Percentiles rank a stretch among this genome's conserved stretches.
Evolutionary conservation across 2,113 vertebrate genomes (phyloP).

Genomic region (Electrona antarctica): DNA sequence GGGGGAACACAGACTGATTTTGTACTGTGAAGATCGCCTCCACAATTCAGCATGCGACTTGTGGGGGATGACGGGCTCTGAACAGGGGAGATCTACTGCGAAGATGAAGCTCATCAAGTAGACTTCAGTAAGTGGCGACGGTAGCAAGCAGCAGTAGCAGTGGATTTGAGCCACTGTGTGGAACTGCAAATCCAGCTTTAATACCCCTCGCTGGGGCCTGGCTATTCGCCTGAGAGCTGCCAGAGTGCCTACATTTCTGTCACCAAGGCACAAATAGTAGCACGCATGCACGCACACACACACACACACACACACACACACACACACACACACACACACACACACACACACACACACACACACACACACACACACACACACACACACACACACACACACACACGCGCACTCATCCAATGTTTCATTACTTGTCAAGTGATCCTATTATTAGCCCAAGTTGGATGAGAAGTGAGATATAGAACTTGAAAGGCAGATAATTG

Average conservation of each 20-base stretch:
- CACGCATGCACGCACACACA: no score
- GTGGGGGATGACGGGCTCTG: not conserved
- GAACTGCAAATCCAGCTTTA: not conserved
- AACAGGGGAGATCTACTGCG: not conserved
- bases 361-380: no score
- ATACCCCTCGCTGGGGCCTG: not conserved
- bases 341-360: no score
- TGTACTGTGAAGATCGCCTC: not conserved
- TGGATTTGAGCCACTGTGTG: not conserved
- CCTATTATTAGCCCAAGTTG: not conserved
- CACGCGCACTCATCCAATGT: not conserved
- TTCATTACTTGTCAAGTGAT: not conserved
- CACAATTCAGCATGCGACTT: not conserved
- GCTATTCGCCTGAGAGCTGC: not conserved
- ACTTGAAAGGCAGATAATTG: not conserved
- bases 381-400: no score
- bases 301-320: no score
- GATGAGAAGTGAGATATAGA: not conserved
- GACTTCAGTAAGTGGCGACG: not conserved
- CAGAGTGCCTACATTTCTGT: not conserved
- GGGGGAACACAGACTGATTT: not conserved
- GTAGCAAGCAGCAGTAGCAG: not conserved
- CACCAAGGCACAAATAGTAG: not conserved
- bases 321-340: no score
- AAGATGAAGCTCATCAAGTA: conserved; percentile 1